Evolutionary conservation across 2,113 vertebrate genomes (phyloP).

Genomic region (Empidonax traillii): DNA sequence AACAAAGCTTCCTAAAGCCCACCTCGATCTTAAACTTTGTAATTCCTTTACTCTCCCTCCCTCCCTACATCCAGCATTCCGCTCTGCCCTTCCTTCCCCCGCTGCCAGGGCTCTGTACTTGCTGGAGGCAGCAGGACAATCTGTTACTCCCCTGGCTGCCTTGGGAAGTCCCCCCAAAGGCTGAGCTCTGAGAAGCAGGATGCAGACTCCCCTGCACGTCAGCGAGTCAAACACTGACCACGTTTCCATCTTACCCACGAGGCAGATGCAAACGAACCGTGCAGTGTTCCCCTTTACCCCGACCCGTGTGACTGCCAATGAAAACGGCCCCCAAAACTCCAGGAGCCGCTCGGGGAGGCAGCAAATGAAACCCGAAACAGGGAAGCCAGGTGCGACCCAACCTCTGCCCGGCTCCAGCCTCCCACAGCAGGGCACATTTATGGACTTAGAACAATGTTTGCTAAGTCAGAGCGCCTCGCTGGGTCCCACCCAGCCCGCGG

Average conservation of each 20-base stretch:
- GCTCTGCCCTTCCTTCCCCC: neutral
- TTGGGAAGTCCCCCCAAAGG: neutral
- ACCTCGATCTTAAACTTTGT: neutral
- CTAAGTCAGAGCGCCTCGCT: neutral
- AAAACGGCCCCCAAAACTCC: neutral
- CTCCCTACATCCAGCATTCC: neutral
- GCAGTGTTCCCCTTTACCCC: neutral
- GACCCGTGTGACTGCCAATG: neutral
- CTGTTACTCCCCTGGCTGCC: neutral
- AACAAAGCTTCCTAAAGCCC: neutral
- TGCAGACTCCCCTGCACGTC: neutral
- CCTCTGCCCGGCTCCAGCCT: neutral
- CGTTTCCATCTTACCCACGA: rapidly evolving
- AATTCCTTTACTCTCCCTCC: neutral
- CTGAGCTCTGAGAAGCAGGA: neutral
- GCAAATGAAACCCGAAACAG: neutral
- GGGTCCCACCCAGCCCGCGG: rapidly evolving
- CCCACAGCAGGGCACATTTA: neutral
- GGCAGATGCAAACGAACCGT: neutral
- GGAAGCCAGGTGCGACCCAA: neutral
- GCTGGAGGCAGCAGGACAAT: neutral
- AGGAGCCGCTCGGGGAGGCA: neutral
- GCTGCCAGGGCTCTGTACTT: neutral
- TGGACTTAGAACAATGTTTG: rapidly evolving
- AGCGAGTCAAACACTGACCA: neutral